Evolutionary conservation across 1,140 invertebrate species (phyloP).

Genomic region (Paraescarpia echinospica): DNA sequence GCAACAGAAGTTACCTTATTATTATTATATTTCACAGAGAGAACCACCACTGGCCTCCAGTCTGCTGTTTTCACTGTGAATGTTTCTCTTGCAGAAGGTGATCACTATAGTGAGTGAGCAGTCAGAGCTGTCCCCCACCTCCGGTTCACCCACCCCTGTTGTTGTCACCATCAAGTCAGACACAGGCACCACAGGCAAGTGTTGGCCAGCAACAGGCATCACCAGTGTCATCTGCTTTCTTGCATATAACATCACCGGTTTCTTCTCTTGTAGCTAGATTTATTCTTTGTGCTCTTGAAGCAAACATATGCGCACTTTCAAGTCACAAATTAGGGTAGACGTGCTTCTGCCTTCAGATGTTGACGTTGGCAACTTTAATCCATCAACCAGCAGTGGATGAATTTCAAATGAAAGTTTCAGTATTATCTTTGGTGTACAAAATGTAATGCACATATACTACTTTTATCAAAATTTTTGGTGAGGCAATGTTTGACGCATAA

Average conservation of each 20-base stretch:
- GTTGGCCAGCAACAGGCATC: neutral
- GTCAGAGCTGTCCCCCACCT: neutral
- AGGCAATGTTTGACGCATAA: no score
- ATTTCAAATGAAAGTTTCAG: no score
- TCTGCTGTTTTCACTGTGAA: neutral
- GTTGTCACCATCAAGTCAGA: neutral
- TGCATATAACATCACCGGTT: neutral
- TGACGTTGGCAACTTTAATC: no score
- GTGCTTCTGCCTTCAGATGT: no score
- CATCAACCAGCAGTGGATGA: no score
- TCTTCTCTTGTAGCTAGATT: neutral
- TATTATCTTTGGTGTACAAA: no score
- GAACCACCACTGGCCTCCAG: neutral
- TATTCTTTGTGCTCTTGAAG: neutral
- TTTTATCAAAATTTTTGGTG: no score
- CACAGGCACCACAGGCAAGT: neutral
- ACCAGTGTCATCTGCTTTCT: neutral
- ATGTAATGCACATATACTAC: no score
- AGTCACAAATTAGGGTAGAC: no score
- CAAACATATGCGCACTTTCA: neutral
- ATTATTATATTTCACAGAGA: neutral
- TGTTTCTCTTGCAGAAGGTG: conserved; percentile 36
- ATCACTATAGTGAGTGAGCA: conserved; percentile 44
- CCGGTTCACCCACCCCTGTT: neutral
- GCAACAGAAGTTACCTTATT: no score